A percentile compares a stretch with the other conserved stretches of the same genome.
Conservation (phyloP, 2,888 invertebrate genomes). For the Netelia fuscicornis region DNA sequence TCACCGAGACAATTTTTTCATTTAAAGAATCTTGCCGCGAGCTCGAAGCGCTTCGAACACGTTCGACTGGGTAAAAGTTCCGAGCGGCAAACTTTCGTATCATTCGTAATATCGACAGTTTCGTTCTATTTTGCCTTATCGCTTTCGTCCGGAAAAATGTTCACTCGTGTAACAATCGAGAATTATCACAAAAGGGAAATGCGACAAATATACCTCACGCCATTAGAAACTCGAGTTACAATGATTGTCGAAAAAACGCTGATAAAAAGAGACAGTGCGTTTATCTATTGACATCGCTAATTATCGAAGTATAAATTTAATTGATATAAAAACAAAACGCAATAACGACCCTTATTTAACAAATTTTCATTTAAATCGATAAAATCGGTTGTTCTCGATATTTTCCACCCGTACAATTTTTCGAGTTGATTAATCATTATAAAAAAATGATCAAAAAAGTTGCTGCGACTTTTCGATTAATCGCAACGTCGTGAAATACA, state of each 20-base stretch:
- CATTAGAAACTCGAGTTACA: too few species aligned
- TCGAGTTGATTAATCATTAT: background rate
- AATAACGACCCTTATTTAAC: too few species aligned
- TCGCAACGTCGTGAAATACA: conserved; percentile 31
- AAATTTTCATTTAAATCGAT: background rate
- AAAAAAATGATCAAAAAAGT: background rate
- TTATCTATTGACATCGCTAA: too few species aligned
- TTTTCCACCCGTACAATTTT: conserved; percentile 4
- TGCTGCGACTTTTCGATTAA: background rate
- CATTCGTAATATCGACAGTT: background rate
- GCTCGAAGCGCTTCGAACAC: background rate
- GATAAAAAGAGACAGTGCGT: too few species aligned
- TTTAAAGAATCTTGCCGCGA: background rate
- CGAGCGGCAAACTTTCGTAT: background rate
- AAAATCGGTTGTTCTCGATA: background rate
- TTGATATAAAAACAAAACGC: too few species aligned
- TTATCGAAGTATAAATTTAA: too few species aligned
- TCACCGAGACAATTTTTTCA: background rate
- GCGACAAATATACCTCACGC: too few species aligned
- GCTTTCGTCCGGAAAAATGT: too few species aligned
- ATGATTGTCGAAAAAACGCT: too few species aligned
- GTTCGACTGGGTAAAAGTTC: background rate
- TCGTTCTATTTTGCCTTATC: background rate
- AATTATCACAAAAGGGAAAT: too few species aligned
- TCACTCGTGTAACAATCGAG: too few species aligned